Evolutionary conservation across 2,113 vertebrate species (phyloP).

Genomic region (Callaeas wilsoni): DNA sequence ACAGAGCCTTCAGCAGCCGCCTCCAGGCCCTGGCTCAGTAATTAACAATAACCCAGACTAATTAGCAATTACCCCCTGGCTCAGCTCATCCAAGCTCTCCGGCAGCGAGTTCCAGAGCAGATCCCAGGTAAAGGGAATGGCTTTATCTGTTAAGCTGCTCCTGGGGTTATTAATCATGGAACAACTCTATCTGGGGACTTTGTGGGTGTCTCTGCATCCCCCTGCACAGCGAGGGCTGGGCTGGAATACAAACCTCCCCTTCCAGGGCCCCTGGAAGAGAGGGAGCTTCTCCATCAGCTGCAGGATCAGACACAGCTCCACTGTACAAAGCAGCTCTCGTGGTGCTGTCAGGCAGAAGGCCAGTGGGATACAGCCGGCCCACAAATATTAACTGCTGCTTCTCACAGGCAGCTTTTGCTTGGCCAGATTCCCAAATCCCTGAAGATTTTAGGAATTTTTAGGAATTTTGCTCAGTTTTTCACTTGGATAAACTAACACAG

Average conservation of each 20-base stretch:
- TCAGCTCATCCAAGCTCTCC: background rate
- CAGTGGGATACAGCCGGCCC: background rate
- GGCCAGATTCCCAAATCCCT: background rate
- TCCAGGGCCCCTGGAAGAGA: background rate
- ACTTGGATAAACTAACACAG: background rate
- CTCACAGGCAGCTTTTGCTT: background rate
- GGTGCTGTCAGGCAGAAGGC: background rate
- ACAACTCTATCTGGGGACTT: background rate
- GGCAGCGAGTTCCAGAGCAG: background rate
- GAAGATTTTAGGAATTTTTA: background rate
- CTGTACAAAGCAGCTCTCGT: background rate
- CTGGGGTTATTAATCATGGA: background rate
- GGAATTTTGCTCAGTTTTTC: background rate
- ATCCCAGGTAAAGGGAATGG: background rate
- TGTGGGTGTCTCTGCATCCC: background rate
- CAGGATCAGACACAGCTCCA: background rate
- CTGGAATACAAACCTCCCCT: background rate
- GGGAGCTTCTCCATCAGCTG: background rate
- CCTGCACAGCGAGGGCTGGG: rapidly evolving
- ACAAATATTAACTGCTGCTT: background rate
- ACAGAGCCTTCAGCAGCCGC: background rate
- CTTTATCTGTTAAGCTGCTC: background rate
- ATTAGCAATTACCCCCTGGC: background rate
- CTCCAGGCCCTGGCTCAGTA: background rate
- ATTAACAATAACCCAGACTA: background rate